Conservation (phyloP, 2,888 invertebrate species). For the Beris chalybata region DNA sequence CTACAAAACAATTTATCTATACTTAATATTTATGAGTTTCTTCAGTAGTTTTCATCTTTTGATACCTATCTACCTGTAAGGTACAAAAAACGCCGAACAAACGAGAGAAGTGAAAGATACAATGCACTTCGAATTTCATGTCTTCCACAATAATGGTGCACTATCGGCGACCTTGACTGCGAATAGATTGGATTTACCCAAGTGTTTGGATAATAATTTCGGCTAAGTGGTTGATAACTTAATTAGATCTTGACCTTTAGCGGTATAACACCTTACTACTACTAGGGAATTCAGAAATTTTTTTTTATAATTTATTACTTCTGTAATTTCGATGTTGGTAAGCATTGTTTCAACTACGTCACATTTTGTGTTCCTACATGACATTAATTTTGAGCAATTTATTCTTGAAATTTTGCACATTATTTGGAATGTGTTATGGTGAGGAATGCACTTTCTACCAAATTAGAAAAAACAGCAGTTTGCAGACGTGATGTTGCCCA, state of each 20-base stretch:
- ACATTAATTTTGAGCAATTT: too few species aligned
- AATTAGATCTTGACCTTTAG: slow-evolving; percentile 27
- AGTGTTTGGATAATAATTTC: slow-evolving; percentile 5
- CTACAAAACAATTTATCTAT: neutral
- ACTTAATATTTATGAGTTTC: neutral
- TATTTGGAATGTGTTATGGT: too few species aligned
- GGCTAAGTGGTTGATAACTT: slow-evolving; percentile 21
- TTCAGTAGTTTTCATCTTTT: neutral
- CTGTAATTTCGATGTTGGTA: too few species aligned
- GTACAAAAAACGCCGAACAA: too few species aligned
- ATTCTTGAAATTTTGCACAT: too few species aligned
- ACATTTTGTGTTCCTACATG: too few species aligned
- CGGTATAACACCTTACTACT: slow-evolving; percentile 14
- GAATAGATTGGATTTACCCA: slow-evolving; percentile 7
- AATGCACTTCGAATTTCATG: neutral
- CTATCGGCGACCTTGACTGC: slow-evolving; percentile 17
- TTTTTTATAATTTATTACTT: too few species aligned
- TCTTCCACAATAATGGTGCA: neutral
- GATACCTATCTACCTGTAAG: neutral
- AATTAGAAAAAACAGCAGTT: too few species aligned
- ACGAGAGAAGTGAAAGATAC: slow-evolving; percentile 16
- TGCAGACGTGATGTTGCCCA: too few species aligned
- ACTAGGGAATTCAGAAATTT: neutral
- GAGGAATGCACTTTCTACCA: too few species aligned
- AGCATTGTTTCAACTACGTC: too few species aligned